Evolutionary conservation across 2,888 invertebrate genomes (phyloP).

Genomic region (Ernsta delagoae): DNA sequence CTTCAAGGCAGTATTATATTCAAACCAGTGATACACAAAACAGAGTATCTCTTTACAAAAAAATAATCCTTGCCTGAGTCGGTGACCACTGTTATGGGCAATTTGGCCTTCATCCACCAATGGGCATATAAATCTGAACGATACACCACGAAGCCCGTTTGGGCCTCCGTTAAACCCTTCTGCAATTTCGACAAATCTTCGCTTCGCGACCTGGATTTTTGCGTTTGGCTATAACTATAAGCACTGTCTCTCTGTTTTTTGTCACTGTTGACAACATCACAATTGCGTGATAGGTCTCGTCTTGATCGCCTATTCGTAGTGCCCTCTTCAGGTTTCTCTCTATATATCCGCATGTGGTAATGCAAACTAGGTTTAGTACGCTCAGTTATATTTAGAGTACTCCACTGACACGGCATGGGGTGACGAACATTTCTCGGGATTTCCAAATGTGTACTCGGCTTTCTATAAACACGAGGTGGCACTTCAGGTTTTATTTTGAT

Average conservation of each 20-base stretch:
- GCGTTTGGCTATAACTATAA: constrained; percentile 51
- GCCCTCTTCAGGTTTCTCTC: constrained; percentile 61
- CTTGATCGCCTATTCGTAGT: constrained; percentile 61
- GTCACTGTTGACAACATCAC: constrained; percentile 63
- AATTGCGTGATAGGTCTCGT: constrained; percentile 63
- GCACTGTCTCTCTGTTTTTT: constrained; percentile 51
- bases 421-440: constrained; percentile 78
- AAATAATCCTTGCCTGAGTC: constrained; percentile 86
- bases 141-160: constrained; percentile 86
- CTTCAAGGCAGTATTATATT: constrained; percentile 81
- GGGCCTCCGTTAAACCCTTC: constrained; percentile 69
- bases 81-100: constrained; percentile 87
- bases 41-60: constrained; percentile 82
- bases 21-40: constrained; percentile 83
- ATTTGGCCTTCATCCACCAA: constrained; percentile 96
- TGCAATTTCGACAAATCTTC: constrained; percentile 77
- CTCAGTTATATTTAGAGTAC: constrained; percentile 78
- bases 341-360: constrained; percentile 81
- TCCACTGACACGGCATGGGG: constrained; percentile 74
- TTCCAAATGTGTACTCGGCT: constrained; percentile 77
- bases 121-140: constrained; percentile 95
- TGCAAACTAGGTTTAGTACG: constrained; percentile 78
- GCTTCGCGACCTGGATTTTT: constrained; percentile 75
- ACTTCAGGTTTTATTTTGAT: constrained; percentile 74
- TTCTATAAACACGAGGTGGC: constrained; percentile 76